Conservation (phyloP, 2,113 vertebrate species). For the Hassar affinis region DNA sequence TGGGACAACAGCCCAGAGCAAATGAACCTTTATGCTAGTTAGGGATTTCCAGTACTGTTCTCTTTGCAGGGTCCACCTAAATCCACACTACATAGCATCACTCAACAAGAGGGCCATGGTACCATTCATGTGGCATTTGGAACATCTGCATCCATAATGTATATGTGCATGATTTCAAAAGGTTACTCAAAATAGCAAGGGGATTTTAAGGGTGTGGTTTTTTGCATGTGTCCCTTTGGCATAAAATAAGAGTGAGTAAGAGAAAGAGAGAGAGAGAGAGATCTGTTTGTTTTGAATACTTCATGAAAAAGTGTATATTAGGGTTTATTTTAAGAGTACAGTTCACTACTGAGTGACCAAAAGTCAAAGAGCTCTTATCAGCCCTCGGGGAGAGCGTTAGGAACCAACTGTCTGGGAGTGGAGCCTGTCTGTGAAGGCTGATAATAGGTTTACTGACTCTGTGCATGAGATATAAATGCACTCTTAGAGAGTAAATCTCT, state of each 20-base stretch:
- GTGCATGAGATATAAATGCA: neutral
- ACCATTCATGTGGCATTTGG: conserved; percentile 36
- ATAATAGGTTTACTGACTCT: conserved; percentile 27
- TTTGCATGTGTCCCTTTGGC: conserved; percentile 2
- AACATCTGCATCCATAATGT: conserved; percentile 40
- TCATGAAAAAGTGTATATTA: neutral
- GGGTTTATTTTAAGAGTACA: neutral
- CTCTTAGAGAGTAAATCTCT: neutral
- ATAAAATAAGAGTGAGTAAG: conserved; percentile 19
- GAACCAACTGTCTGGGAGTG: conserved; percentile 2
- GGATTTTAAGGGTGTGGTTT: conserved; percentile 42
- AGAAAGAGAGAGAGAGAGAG: neutral
- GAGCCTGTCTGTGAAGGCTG: conserved; percentile 35
- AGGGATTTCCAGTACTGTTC: neutral
- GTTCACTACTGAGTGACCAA: neutral
- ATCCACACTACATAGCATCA: neutral
- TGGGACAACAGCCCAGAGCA: conserved; percentile 2
- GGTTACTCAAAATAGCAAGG: conserved; percentile 19
- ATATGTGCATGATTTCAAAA: conserved; percentile 10
- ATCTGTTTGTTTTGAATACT: neutral
- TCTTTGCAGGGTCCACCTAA: conserved; percentile 20
- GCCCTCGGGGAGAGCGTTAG: conserved; percentile 18
- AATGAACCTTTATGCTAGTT: neutral
- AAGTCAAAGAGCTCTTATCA: conserved; percentile 4
- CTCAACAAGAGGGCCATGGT: neutral